Percentiles rank a stretch among this genome's conserved stretches.
These are phyloP conservation scores for Thumatha senex DNA, from an alignment of 2,888 invertebrate species.

Conservation along the genomic window DNA sequence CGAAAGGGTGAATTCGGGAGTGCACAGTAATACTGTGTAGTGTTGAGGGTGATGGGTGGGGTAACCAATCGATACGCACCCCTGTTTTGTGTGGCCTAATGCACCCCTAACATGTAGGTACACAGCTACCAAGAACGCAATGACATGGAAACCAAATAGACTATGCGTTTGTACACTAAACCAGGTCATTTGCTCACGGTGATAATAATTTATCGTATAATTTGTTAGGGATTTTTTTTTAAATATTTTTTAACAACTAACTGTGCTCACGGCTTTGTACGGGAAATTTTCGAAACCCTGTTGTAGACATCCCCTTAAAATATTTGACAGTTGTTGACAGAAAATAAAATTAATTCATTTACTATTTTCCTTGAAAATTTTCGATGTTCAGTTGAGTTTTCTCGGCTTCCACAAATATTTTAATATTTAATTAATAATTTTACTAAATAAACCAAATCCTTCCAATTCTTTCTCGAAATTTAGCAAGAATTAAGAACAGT, in stretches of 20 bases:
- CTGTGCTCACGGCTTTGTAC: too few relatives aligned
- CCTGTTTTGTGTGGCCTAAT: slow-evolving; percentile 64
- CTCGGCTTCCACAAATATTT: too few relatives aligned
- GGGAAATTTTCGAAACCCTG: too few relatives aligned
- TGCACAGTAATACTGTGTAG: slow-evolving; percentile 64
- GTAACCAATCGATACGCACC: slow-evolving; percentile 77
- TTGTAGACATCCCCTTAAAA: too few relatives aligned
- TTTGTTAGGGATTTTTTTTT: not conserved
- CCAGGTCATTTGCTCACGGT: slow-evolving; percentile 34
- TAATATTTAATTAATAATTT: too few relatives aligned
- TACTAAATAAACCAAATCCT: too few relatives aligned
- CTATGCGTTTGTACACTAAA: slow-evolving; percentile 27
- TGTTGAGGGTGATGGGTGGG: slow-evolving; percentile 52
- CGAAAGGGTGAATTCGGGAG: slow-evolving; percentile 62
- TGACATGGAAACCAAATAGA: slow-evolving; percentile 39
- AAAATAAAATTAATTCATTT: too few relatives aligned
- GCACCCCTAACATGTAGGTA: slow-evolving; percentile 60
- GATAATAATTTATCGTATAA: not conserved
- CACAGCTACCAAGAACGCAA: slow-evolving; percentile 29
- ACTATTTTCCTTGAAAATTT: too few relatives aligned
- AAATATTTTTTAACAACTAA: not conserved
- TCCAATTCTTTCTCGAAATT: too few relatives aligned
- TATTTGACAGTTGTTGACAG: too few relatives aligned
- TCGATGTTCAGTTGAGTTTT: too few relatives aligned
- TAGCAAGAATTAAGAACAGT: too few relatives aligned